These are phyloP conservation scores for Drosophila tristis DNA, from an alignment of 1,140 invertebrate genomes.

Conservation along the genomic window DNA sequence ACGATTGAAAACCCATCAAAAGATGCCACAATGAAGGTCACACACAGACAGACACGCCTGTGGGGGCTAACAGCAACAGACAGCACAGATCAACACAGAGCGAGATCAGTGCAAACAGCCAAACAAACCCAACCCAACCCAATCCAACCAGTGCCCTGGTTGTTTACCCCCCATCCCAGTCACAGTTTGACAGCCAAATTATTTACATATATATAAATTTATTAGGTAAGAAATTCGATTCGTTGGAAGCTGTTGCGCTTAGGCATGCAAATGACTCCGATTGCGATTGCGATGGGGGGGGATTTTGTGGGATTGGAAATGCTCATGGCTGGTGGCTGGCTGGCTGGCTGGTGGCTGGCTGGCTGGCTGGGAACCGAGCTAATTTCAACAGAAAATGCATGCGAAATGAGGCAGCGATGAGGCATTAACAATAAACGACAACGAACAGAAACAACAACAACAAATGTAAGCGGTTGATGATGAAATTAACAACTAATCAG, in stretches of 20 bases:
- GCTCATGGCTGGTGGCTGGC: too few relatives aligned
- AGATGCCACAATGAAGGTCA: slow-evolving; percentile 26
- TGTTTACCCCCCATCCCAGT: background rate
- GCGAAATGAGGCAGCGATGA: slow-evolving; percentile 39
- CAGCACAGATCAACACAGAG: background rate
- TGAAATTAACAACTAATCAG: slow-evolving; percentile 77
- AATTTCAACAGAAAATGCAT: slow-evolving; percentile 26
- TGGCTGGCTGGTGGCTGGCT: background rate
- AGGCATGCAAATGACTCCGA: slow-evolving; percentile 56
- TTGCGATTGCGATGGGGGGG: slow-evolving; percentile 6
- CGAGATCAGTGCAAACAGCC: background rate
- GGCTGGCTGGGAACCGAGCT: background rate
- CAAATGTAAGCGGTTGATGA: slow-evolving; percentile 28
- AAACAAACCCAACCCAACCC: background rate
- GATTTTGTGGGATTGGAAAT: slow-evolving; percentile 1
- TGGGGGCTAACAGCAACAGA: slow-evolving; percentile 1
- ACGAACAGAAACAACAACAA: slow-evolving; percentile 15
- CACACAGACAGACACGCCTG: slow-evolving; percentile 22
- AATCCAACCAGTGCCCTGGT: background rate
- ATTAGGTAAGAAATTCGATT: slow-evolving; percentile 72
- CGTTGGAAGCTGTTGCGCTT: slow-evolving; percentile 7
- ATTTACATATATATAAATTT: slow-evolving; percentile 72
- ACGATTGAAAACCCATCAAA: slow-evolving; percentile 33
- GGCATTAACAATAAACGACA: background rate
- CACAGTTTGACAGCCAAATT: slow-evolving; percentile 32